Conservation (phyloP, 2,888 invertebrate species). For the Diabrotica balteata region DNA sequence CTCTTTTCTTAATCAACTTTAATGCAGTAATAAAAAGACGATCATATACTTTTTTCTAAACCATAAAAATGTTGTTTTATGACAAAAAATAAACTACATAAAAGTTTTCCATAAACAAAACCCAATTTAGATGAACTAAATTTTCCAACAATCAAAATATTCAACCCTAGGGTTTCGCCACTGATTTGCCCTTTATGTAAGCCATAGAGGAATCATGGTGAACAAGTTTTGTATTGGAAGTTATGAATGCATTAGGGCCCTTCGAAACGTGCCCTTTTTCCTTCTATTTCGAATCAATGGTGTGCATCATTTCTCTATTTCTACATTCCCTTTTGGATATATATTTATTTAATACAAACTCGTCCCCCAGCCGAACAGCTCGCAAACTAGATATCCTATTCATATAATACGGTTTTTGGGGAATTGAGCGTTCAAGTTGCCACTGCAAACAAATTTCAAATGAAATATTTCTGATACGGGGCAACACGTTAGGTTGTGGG, state of each 20-base stretch:
- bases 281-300: slow-evolving; percentile 45
- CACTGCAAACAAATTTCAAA: not conserved
- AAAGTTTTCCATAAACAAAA: no score
- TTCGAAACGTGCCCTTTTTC: slow-evolving; percentile 48
- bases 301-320: slow-evolving; percentile 46
- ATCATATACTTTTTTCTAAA: no score
- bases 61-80: no score
- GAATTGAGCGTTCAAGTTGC: not conserved
- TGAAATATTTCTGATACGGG: no score
- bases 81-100: no score
- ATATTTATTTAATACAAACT: slow-evolving; percentile 11
- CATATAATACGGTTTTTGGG: not conserved
- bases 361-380: not conserved
- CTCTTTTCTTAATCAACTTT: no score
- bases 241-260: slow-evolving; percentile 53
- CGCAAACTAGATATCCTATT: no score
- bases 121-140: no score
- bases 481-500: no score
- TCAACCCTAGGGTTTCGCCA: not conserved
- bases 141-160: no score
- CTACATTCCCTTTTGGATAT: slow-evolving; percentile 31
- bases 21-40: no score
- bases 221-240: slow-evolving; percentile 50
- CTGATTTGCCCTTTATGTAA: slow-evolving; percentile 35
- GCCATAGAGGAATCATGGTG: slow-evolving; percentile 41